Evolutionary conservation across 2,113 vertebrate species (phyloP).

Genomic region (Stomatorhinus ivindoensis): DNA sequence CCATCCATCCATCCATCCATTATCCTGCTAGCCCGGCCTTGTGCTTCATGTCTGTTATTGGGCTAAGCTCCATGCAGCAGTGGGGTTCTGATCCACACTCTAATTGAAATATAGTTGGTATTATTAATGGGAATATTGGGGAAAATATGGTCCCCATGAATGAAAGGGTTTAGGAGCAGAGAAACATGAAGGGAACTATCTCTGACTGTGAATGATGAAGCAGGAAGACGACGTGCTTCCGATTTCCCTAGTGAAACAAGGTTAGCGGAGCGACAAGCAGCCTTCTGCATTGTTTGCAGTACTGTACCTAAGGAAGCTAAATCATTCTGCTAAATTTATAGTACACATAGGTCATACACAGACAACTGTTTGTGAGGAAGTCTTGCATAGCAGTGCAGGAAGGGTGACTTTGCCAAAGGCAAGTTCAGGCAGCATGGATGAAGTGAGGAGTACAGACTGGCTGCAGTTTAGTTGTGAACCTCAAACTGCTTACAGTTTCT

Average conservation of each 20-base stretch:
- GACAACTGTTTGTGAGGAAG: constrained; percentile 2
- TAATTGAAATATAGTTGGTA: background rate
- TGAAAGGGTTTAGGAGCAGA: background rate
- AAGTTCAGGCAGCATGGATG: background rate
- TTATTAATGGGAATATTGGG: background rate
- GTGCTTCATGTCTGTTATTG: background rate
- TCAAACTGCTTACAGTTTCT: background rate
- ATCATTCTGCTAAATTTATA: background rate
- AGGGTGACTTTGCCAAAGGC: background rate
- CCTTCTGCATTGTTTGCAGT: constrained; percentile 14
- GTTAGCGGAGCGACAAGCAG: background rate
- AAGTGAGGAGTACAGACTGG: background rate
- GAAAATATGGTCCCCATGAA: background rate
- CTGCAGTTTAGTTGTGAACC: background rate
- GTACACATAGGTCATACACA: background rate
- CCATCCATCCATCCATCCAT: background rate
- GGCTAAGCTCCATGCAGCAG: background rate
- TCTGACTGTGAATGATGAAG: background rate
- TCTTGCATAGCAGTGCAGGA: background rate
- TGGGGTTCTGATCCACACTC: background rate
- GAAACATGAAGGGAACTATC: background rate
- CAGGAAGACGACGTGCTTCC: background rate
- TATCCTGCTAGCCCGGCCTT: background rate
- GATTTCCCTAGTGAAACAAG: background rate
- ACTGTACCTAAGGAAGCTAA: background rate